Evolutionary conservation across 2,888 invertebrate species (phyloP).

Genomic region (Andrena flavipes): DNA sequence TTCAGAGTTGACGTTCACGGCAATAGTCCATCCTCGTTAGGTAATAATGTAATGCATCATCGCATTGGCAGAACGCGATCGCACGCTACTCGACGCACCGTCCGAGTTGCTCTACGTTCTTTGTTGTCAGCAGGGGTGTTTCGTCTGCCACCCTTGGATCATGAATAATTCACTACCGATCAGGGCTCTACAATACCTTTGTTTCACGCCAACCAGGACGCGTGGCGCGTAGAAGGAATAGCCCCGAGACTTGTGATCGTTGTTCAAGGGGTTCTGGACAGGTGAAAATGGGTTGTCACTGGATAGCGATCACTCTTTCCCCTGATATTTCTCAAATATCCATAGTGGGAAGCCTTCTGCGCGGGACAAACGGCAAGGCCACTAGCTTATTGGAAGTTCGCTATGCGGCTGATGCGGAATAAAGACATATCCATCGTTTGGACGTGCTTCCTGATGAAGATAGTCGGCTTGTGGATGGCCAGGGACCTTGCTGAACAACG

Average conservation of each 20-base stretch:
- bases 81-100: background rate
- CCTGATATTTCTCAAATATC: background rate
- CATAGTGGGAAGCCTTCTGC: background rate
- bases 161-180: conserved; percentile 19
- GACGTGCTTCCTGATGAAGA: conserved; percentile 40
- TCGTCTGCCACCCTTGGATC: background rate
- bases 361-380: fast-evolving
- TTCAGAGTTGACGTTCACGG: no score
- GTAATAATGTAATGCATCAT: no score
- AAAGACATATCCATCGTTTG: conserved; percentile 37
- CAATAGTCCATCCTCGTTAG: no score
- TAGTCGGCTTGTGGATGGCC: conserved; percentile 38
- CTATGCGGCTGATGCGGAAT: conserved; percentile 1
- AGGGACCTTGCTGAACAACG: conserved; percentile 6
- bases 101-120: background rate
- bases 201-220: background rate
- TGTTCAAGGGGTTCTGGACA: background rate
- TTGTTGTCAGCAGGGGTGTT: background rate
- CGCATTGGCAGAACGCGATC: no score
- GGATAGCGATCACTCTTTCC: background rate
- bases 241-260: background rate
- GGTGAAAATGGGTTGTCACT: background rate
- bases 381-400: background rate
- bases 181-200: background rate
- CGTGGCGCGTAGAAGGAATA: background rate